Evolutionary conservation across 2,113 vertebrate genomes (phyloP).

Genomic region (Sarotherodon lohbergeri): DNA sequence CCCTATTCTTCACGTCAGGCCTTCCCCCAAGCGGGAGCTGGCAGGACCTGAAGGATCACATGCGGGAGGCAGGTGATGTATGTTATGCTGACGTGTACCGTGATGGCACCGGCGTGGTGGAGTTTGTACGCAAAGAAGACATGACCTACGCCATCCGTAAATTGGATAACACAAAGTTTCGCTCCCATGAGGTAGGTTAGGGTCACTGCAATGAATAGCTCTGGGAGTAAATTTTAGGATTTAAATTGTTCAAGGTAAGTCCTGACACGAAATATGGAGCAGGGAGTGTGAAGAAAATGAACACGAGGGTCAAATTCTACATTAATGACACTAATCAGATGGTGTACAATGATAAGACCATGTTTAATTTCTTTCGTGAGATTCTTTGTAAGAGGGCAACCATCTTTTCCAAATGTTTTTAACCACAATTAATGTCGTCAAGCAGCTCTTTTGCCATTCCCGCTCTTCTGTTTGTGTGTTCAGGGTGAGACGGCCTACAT

Average conservation of each 20-base stretch:
- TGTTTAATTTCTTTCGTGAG: background rate
- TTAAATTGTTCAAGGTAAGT: background rate
- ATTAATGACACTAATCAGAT: background rate
- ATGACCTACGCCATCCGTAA: conserved; percentile 82
- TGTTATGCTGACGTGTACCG: conserved; percentile 84
- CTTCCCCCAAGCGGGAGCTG: conserved; percentile 84
- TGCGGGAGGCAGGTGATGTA: conserved; percentile 82
- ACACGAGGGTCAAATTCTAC: background rate
- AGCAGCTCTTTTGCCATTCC: background rate
- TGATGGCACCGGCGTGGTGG: conserved; percentile 81
- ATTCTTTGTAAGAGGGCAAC: background rate
- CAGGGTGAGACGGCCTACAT: conserved; percentile 88
- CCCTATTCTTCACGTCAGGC: background rate
- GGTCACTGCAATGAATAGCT: background rate
- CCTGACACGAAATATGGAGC: background rate
- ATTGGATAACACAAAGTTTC: conserved; percentile 83
- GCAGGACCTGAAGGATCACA: conserved; percentile 88
- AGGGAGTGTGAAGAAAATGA: background rate
- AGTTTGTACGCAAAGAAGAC: conserved; percentile 86
- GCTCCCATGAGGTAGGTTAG: conserved; percentile 78
- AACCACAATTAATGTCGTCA: background rate
- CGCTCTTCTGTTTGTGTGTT: conserved; percentile 6
- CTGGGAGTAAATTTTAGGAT: background rate
- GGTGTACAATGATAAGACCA: background rate
- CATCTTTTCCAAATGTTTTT: background rate